These are phyloP conservation scores for Hypotaenidia philippensis DNA, from an alignment of 2,797 vertebrate species.

Conservation along the genomic window DNA sequence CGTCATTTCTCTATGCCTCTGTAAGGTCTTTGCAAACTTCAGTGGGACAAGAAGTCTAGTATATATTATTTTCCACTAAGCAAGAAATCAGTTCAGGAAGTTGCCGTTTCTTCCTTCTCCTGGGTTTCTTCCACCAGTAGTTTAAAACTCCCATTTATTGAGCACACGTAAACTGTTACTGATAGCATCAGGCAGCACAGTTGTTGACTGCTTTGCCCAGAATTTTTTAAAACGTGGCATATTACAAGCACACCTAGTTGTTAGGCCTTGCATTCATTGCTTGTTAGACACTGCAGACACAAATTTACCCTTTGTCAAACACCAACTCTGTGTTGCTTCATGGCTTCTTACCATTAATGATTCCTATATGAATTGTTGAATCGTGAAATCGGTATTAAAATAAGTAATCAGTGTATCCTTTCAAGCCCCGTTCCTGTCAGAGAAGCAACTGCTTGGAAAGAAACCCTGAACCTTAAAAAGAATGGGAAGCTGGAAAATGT, in stretches of 20 bases:
- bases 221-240: background rate
- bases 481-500: accelerated
- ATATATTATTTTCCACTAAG: background rate
- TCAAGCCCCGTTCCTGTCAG: background rate
- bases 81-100: background rate
- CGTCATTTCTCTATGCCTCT: background rate
- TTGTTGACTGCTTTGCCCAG: background rate
- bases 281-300: background rate
- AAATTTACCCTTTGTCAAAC: background rate
- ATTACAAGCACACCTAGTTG: background rate
- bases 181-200: background rate
- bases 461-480: background rate
- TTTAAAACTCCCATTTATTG: background rate
- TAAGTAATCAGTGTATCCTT: background rate
- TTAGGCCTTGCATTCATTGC: background rate
- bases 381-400: accelerated
- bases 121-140: background rate
- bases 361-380: background rate
- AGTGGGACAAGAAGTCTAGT: background rate
- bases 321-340: background rate
- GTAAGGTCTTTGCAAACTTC: background rate
- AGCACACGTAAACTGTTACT: background rate
- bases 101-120: background rate
- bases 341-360: background rate
- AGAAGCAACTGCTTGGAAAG: background rate